phyloP scores from a whole-genome alignment of 2,888 invertebrate genomes.

The Sphaerophoria rueppellii region DNA sequence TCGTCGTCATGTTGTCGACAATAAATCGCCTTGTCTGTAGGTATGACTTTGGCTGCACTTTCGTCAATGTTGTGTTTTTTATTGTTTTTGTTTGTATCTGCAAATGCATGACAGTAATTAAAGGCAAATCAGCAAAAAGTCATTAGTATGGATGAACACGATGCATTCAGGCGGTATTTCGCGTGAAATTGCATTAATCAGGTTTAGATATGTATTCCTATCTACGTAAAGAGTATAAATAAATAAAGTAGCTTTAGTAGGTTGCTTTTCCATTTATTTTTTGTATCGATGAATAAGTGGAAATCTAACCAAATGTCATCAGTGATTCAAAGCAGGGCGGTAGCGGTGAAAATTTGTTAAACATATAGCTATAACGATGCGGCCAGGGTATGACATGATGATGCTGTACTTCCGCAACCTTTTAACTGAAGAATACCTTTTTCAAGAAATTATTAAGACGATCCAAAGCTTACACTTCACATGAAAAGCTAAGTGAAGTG shows the following conservation, averaged over 20 bases:
- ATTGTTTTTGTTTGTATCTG: neutral
- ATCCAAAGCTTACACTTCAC: too few species aligned
- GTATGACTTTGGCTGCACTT: constrained; percentile 8
- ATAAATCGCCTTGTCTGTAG: constrained; percentile 6
- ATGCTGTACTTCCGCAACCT: too few species aligned
- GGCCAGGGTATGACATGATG: too few species aligned
- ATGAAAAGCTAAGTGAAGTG: too few species aligned
- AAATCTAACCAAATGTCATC: constrained; percentile 5
- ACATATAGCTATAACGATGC: too few species aligned
- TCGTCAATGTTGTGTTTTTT: neutral
- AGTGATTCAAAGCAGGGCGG: neutral
- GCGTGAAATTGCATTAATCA: constrained; percentile 40
- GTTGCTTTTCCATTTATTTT: constrained; percentile 1
- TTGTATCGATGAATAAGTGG: neutral
- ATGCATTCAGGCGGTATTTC: constrained; percentile 59
- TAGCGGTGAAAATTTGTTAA: neutral
- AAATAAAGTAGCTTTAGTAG: constrained; percentile 1
- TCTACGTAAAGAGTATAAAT: too few species aligned
- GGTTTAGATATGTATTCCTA: neutral
- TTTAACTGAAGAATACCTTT: too few species aligned
- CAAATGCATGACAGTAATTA: constrained; percentile 50
- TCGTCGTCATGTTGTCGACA: neutral
- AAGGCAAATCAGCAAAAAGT: constrained; percentile 59
- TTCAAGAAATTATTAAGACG: too few species aligned
- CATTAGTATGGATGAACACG: constrained; percentile 69